Percentiles rank a stretch among this genome's conserved stretches.
These are phyloP conservation scores for Echinops telfairi DNA, from an alignment of 2,113 vertebrate genomes.

Conservation along the genomic window DNA sequence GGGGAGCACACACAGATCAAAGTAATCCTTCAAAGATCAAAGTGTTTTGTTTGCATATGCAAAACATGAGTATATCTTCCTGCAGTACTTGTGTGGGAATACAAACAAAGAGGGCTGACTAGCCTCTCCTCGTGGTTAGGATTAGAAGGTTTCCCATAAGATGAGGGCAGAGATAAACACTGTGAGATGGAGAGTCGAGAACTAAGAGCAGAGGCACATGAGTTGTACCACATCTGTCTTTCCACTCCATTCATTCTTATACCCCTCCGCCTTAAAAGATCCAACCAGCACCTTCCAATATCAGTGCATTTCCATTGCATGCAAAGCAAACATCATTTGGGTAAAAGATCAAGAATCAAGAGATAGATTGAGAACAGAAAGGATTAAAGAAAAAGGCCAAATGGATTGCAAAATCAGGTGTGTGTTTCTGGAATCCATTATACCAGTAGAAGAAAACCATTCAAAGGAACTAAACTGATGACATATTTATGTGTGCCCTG, in stretches of 20 bases:
- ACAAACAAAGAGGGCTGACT: neutral
- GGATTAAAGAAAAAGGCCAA: neutral
- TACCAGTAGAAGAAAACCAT: neutral
- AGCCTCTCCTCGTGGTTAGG: too few species aligned
- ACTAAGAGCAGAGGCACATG: neutral
- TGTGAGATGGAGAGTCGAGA: neutral
- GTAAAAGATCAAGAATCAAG: neutral
- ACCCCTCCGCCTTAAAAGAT: neutral
- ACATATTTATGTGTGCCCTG: neutral
- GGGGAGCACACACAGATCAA: neutral
- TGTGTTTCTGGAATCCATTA: neutral
- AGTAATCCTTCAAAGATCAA: neutral
- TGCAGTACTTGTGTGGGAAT: neutral
- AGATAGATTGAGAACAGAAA: neutral
- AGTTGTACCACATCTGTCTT: neutral
- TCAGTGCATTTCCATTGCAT: neutral
- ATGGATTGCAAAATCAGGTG: neutral
- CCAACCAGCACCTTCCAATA: neutral
- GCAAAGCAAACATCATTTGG: neutral
- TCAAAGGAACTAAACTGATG: neutral
- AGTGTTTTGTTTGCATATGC: neutral
- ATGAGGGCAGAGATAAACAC: neutral
- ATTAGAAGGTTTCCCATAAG: neutral
- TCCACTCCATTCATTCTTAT: neutral
- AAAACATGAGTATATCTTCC: neutral